These are phyloP conservation scores for Protophormia terraenovae DNA, from an alignment of 2,888 invertebrate species.

Conservation along the genomic window DNA sequence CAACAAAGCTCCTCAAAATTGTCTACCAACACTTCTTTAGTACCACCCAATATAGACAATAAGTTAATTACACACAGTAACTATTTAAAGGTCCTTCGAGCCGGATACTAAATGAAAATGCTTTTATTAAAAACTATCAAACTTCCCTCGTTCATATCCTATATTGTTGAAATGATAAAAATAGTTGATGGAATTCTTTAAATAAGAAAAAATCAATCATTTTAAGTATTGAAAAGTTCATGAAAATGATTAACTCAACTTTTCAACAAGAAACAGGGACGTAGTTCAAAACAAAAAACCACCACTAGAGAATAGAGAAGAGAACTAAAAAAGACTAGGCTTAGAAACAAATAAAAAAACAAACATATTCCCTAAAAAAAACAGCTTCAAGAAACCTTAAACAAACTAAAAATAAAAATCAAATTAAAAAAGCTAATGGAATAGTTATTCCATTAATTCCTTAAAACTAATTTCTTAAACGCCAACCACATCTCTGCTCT, in stretches of 20 bases:
- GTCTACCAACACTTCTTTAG: no score
- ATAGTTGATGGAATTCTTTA: constrained; percentile 36
- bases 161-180: constrained; percentile 14
- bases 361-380: no score
- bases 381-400: no score
- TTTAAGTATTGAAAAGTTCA: constrained; percentile 49
- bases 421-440: background rate
- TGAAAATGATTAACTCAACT: constrained; percentile 49
- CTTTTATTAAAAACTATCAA: background rate
- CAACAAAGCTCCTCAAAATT: no score
- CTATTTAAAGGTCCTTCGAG: no score
- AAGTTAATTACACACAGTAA: no score
- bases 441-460: background rate
- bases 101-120: no score
- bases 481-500: constrained; percentile 1
- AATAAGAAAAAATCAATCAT: constrained; percentile 52
- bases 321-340: no score
- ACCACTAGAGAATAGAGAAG: no score
- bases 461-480: background rate
- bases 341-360: no score
- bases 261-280: constrained; percentile 8
- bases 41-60: no score
- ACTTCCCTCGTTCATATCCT: background rate
- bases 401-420: no score
- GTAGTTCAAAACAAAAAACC: background rate